Base-by-base conservation (phyloP, 2,888 invertebrate species). In the Physocephala rufipes region DNA sequence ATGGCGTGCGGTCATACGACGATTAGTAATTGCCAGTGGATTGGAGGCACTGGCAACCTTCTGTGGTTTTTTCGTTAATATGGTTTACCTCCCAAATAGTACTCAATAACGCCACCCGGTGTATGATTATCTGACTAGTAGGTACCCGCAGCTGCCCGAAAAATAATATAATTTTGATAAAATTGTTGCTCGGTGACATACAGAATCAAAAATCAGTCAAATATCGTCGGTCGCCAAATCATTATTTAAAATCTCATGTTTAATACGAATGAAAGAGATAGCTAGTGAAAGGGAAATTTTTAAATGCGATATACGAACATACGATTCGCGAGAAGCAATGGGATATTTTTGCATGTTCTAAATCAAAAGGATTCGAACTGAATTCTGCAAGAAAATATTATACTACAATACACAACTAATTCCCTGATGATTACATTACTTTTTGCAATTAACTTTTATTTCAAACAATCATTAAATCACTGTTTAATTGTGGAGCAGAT, bases 181-280 rank as follows among this genome's bases (percentile, higher is more conserved):
- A 73, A 72, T 74, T 75, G 71, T 72, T 70, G 72, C 74, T 74
- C 72, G 65, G 74, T 68, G 71, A 71, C 71, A 71, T 59, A 74
- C 70, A 66, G 70, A 70, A 70, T 70, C 7, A 45, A 47, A 70
- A 65, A 62, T 43, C 43, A 70, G 70, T 65, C 59, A 71, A 71
- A 68, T 21, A 68, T 47, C 43, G 28, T 58, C 62, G 43, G 68
- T 53, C 61, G 36, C 49, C 45, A 24, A 43, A 45, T 63, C 47
- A 45, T 62, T 24, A 67, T 24, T 65, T 58, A 45, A 19, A 43
- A 21, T 67, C 16, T 47, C 9, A 9, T 12, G 67, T 24, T 59
- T 19, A 63, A 71, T 69, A 69, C 15, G 71, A 15, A n/a, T 15
- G 49, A 71, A 55, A 63, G 70, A 63, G 74, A 71, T 28, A 47